A percentile compares a stretch with the other conserved stretches of the same genome.
Conservation (phyloP, 2,113 vertebrate species). For the Microtus ochrogaster region DNA sequence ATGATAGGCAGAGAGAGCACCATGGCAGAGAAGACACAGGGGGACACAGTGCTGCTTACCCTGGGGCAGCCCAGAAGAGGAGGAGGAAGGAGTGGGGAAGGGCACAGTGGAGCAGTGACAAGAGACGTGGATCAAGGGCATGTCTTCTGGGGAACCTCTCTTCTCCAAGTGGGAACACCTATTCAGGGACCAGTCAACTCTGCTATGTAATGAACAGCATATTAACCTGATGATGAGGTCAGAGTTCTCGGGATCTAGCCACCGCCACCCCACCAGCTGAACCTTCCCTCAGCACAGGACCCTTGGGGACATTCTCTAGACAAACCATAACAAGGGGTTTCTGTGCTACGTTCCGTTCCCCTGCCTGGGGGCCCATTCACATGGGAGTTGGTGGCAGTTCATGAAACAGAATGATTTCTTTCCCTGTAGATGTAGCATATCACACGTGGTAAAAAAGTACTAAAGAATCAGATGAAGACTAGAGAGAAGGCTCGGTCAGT, state of each 20-base stretch:
- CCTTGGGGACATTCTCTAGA: background rate
- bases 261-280: background rate
- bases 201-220: background rate
- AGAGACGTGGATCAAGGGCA: background rate
- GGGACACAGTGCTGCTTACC: background rate
- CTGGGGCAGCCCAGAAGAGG: background rate
- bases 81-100: background rate
- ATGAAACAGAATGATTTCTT: background rate
- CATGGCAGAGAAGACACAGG: background rate
- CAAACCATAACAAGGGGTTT: background rate
- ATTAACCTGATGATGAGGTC: background rate
- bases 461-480: background rate
- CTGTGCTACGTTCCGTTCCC: background rate
- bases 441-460: background rate
- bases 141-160: background rate
- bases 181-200: background rate
- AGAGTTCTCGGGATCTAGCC: too few species aligned
- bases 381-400: background rate
- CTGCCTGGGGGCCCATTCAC: background rate
- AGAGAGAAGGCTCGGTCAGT: too few species aligned
- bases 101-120: background rate
- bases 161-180: background rate
- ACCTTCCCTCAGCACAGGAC: background rate
- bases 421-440: background rate
- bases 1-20: background rate